Evolutionary conservation across 2,113 vertebrate species (phyloP).

Genomic region (Mormoops blainvillei): DNA sequence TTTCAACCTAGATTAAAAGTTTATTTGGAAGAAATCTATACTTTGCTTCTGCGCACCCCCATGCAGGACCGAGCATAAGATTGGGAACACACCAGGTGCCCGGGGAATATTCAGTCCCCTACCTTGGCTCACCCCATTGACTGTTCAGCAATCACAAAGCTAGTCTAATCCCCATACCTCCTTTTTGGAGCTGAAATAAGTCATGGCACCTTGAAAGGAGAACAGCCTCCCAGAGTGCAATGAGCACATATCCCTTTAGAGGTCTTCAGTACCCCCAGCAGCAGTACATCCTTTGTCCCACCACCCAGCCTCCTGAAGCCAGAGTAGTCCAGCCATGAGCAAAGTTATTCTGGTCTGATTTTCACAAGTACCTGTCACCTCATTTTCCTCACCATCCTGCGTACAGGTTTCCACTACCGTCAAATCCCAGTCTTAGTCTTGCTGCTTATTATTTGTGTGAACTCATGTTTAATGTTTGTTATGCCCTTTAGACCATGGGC

Average conservation of each 20-base stretch:
- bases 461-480: background rate
- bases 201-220: background rate
- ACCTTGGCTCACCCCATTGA: background rate
- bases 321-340: background rate
- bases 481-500: background rate
- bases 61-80: background rate
- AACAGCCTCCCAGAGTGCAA: background rate
- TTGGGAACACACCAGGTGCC: background rate
- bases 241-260: background rate
- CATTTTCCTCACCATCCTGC: background rate
- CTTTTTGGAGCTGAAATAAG: conserved; percentile 10
- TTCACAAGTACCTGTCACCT: background rate
- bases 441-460: background rate
- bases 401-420: background rate
- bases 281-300: background rate
- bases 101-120: background rate
- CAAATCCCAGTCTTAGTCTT: background rate
- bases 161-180: background rate
- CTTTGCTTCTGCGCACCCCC: background rate
- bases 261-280: background rate
- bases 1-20: conserved; percentile 28
- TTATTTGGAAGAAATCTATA: background rate
- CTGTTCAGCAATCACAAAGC: background rate
- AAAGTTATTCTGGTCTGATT: background rate
- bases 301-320: background rate